These are phyloP conservation scores for Sylvilagus floridanus DNA, from an alignment of 2,797 vertebrate species.

Conservation along the genomic window DNA sequence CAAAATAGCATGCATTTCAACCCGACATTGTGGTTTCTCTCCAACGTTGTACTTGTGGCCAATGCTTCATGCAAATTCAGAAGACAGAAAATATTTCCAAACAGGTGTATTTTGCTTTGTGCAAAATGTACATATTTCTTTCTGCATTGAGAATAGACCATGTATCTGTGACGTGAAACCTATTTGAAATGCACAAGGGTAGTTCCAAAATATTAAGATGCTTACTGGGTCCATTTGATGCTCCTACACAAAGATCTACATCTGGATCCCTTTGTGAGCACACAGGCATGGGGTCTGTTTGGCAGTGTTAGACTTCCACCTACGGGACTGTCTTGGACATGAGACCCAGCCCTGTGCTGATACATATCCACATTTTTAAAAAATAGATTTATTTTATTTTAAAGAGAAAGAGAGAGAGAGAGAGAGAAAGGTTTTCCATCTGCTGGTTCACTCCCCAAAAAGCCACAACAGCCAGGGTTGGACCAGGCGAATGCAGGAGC, in stretches of 20 bases:
- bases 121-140: background rate
- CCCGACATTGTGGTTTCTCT: background rate
- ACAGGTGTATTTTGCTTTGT: background rate
- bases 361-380: background rate
- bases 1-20: background rate
- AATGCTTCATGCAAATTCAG: background rate
- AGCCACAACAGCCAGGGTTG: no score
- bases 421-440: no score
- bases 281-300: accelerated
- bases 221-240: background rate
- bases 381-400: no score
- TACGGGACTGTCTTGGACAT: background rate
- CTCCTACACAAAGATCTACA: accelerated
- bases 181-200: background rate
- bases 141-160: background rate
- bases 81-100: conserved; percentile 22
- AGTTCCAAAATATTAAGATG: background rate
- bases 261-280: background rate
- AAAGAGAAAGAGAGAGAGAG: no score
- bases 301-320: background rate
- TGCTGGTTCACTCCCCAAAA: no score
- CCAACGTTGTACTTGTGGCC: background rate
- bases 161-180: background rate
- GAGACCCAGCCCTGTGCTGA: background rate
- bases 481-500: no score